Evolutionary conservation across 23 tunicate genomes (phyloP).

Genomic region (Halocynthia roretzi): DNA sequence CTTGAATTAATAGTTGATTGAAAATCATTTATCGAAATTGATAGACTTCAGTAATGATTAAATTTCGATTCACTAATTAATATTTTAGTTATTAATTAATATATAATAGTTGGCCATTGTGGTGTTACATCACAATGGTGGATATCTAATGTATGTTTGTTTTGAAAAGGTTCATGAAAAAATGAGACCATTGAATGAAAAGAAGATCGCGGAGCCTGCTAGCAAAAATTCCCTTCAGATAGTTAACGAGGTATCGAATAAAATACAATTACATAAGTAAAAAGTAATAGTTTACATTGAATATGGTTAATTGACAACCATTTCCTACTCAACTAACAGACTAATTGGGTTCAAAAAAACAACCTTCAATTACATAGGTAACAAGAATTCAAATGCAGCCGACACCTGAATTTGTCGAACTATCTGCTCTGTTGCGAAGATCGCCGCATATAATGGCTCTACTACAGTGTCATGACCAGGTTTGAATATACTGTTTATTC

Average conservation of each 20-base stretch:
- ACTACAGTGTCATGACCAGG: constrained; percentile 5
- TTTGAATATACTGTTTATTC: not conserved
- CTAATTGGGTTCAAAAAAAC: not conserved
- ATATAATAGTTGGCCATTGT: not conserved
- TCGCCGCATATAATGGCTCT: constrained; percentile 3
- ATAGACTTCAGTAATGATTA: constrained; percentile 6
- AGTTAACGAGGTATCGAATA: constrained; percentile 1
- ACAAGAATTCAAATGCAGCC: not conserved
- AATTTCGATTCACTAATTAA: constrained; percentile 2
- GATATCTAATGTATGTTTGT: not conserved
- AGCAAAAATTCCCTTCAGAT: not conserved
- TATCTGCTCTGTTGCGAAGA: not conserved
- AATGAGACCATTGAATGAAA: not conserved
- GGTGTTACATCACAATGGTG: not conserved
- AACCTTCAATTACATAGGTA: not conserved
- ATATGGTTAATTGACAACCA: not conserved
- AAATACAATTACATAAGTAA: not conserved
- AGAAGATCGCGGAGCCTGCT: not conserved
- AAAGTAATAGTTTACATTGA: not conserved
- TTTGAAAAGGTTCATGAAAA: constrained; percentile 9
- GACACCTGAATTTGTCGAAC: not conserved
- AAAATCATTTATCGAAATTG: not conserved
- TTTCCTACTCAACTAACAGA: not conserved
- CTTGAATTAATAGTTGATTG: no score
- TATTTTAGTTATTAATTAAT: not conserved